phyloP scores from a whole-genome alignment of 2,888 invertebrate species.

The Vesta saturnalis region DNA sequence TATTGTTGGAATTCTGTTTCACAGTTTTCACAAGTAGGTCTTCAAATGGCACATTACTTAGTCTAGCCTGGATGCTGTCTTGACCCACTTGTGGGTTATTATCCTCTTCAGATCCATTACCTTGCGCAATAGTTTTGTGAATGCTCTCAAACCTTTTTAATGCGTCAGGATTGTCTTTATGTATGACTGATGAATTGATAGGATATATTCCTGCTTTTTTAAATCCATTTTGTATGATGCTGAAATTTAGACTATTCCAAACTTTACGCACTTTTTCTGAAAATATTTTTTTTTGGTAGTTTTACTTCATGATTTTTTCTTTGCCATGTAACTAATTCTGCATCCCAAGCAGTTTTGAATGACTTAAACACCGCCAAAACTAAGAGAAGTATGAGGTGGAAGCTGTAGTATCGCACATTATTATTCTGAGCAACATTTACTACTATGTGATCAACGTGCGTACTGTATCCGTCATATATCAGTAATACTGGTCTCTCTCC shows the following conservation, averaged over 20 bases:
- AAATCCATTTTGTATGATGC: no score
- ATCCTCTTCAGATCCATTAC: background rate
- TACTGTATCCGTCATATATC: conserved; percentile 7
- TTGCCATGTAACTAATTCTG: background rate
- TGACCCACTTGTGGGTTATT: background rate
- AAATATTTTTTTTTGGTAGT: background rate
- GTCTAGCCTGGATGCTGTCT: background rate
- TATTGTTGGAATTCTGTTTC: background rate
- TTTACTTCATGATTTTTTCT: background rate
- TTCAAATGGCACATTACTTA: background rate
- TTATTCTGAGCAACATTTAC: background rate
- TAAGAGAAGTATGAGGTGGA: background rate
- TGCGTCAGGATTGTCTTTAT: background rate
- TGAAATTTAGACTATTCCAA: no score
- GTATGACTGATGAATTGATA: background rate
- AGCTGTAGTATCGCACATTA: background rate
- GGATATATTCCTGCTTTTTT: background rate
- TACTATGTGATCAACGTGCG: background rate
- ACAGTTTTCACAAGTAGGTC: background rate
- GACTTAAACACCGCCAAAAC: no score
- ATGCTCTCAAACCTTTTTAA: background rate
- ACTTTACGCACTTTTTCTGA: background rate
- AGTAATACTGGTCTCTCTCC: no score
- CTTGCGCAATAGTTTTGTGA: background rate
- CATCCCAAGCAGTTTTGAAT: no score